Base-by-base conservation (phyloP, 2,888 invertebrate genomes). In the Chymomyza fuscimana region DNA sequence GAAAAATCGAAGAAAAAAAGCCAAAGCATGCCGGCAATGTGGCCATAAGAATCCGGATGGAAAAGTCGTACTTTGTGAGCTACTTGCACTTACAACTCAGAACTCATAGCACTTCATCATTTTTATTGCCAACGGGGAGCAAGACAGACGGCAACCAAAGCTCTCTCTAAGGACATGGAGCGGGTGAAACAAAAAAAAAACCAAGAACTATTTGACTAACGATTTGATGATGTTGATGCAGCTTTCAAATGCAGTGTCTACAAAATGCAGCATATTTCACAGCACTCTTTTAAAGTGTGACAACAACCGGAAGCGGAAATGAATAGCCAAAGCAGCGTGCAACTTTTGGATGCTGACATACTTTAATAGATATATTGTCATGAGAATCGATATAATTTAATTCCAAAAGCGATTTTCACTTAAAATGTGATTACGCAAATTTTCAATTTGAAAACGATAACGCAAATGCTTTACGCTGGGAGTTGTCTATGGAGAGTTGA, bases 391-490 rank as follows among this genome's bases (percentile, higher is more conserved):
- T 85, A 87, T 80, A 83, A 85, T 81, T 85, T 78, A 72, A 87
- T 83, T 85, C 81, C 78, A 73, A 76, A 86, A 83, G 73, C 87
- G 90, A 89, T 82, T 89, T 89, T 89, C 87, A 87, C 90, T 89
- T 81, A 83, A 88, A 89, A 89, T 89, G 77, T 85, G 88, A 89
- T 89, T 89, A 89, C 90, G 89, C 87, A 89, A 89, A 89, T 89
- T 87, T 85, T 86, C 85, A 87, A 85, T 88, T 85, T 86, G 80
- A 86, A 86, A 87, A 83, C 78, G 85, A 87, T 85, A 85, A 87
- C 86, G 79, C 73, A 82, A 56, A 85, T 83, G 61, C 40, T 52
- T 83, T 87, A 74, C 76, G 60, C 7, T 1, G 51, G 58, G 52
- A 58, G 61, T 50, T 16, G 40, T 29, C 59, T 50, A 36, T 40